These are phyloP conservation scores for Bettongia penicillata DNA, from an alignment of 2,113 vertebrate genomes.

Conservation along the genomic window DNA sequence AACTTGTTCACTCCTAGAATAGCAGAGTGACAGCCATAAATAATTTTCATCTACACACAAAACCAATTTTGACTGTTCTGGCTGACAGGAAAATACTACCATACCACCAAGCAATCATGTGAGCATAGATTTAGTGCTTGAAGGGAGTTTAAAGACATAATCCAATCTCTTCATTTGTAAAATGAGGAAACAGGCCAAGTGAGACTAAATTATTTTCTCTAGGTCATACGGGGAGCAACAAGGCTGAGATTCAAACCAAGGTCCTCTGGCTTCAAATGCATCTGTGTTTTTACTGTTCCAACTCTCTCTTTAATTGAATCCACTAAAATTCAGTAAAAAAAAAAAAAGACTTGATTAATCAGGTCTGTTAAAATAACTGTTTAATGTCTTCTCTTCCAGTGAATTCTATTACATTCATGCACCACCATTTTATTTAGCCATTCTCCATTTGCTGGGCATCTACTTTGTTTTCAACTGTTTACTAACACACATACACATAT, in stretches of 20 bases:
- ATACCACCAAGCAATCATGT: background rate
- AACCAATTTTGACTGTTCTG: background rate
- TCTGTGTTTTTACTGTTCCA: background rate
- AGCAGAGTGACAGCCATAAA: background rate
- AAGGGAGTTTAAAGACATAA: background rate
- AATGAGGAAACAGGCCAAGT: background rate
- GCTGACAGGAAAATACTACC: background rate
- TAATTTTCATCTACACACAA: background rate
- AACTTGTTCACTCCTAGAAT: background rate
- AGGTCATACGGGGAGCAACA: background rate
- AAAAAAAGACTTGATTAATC: background rate
- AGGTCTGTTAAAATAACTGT: background rate
- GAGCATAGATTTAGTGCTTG: background rate
- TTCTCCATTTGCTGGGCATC: background rate
- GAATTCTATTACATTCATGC: background rate
- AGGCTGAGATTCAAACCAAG: background rate
- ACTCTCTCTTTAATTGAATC: background rate
- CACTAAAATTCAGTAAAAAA: background rate
- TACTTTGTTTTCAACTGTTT: background rate
- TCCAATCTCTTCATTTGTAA: background rate
- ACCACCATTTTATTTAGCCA: background rate
- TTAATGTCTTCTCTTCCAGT: background rate
- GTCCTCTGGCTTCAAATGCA: background rate
- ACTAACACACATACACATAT: background rate
- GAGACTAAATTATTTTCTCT: background rate